Base-by-base conservation (phyloP, 2,888 invertebrate genomes). In the Loripinus fragilis region DNA sequence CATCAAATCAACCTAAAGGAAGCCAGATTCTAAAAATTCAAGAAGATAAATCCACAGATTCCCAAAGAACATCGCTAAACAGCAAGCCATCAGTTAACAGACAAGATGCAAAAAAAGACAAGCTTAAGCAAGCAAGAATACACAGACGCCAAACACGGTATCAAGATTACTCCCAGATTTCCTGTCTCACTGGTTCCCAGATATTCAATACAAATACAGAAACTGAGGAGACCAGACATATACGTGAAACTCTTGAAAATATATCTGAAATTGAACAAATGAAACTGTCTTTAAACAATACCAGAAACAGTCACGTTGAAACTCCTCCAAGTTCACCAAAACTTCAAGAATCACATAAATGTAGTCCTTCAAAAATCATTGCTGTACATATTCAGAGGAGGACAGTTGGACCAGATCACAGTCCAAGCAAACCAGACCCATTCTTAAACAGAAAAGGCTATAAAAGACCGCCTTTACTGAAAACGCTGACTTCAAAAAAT, bases 381-480 rank as follows among this genome's bases (percentile, higher is more conserved):
- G 3, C 45, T 15, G n/a, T 45, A 5, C 8, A 20, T 20, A 20
- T 45, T 20, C 45, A 45, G 20, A 45, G 20, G 45, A 45, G 20
- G n/a, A n/a, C n/a, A n/a, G n/a, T n/a, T n/a, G n/a, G n/a, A n/a
- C n/a, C n/a, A n/a, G n/a, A n/a, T n/a, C n/a, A 33, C 20, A 23
- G 33, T 33, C n/a, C 30, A 30, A 33, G 7, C 12, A 33, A 60
- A 33, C 25, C 23, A 7, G 23, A 12, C 25, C 25, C 12, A 8
- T 7, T 25, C 10, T 52, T n/a, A 52, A 20, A 33, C 33, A 60
- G 33, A 33, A 60, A 33, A 60, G 20, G 60, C 17, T 10, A 60
- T 17, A 60, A 60, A 60, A 60, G 60, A 33, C 60, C 30, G 33
- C 60, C 60, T 8, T 20, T 60, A 28, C 60, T 60, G 2, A 60